phyloP scores from a whole-genome alignment of 2,797 vertebrate species.

The Parotocinclus haroldoi region DNA sequence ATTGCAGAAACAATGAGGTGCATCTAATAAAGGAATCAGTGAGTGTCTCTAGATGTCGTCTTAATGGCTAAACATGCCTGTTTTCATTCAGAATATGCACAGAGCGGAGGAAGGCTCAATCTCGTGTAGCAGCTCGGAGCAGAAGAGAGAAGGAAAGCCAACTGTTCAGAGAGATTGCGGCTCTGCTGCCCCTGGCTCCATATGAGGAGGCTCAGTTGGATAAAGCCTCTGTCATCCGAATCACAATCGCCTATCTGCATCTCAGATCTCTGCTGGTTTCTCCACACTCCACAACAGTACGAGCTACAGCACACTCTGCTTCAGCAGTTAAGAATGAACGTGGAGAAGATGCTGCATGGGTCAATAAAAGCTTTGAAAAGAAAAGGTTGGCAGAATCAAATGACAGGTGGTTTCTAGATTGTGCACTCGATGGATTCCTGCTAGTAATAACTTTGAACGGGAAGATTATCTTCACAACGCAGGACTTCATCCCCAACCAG shows the following conservation, averaged over 20 bases:
- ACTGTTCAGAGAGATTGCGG: slow-evolving; percentile 49
- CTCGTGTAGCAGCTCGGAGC: slow-evolving; percentile 49
- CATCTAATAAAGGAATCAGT: too few species aligned
- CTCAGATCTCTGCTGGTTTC: slow-evolving; percentile 42
- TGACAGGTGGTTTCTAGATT: slow-evolving; percentile 41
- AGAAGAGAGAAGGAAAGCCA: slow-evolving; percentile 49
- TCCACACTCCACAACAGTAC: background rate
- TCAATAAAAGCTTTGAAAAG: background rate
- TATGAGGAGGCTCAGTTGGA: slow-evolving; percentile 39
- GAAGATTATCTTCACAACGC: slow-evolving; percentile 52
- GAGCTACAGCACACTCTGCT: background rate
- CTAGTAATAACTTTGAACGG: slow-evolving; percentile 52
- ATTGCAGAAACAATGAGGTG: too few species aligned
- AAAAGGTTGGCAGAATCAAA: background rate
- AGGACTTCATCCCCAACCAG: slow-evolving; percentile 47
- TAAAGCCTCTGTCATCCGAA: slow-evolving; percentile 55
- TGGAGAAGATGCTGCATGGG: background rate
- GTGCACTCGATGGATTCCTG: slow-evolving; percentile 50
- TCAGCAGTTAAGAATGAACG: background rate
- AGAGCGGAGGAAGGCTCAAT: slow-evolving; percentile 48
- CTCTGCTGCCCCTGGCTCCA: slow-evolving; percentile 42
- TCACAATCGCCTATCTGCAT: slow-evolving; percentile 49
- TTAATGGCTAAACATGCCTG: background rate
- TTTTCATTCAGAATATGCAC: slow-evolving; percentile 40
- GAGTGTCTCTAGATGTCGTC: too few species aligned